phyloP scores from a whole-genome alignment of 1,140 invertebrate species.

The Cotesia chilonis region DNA sequence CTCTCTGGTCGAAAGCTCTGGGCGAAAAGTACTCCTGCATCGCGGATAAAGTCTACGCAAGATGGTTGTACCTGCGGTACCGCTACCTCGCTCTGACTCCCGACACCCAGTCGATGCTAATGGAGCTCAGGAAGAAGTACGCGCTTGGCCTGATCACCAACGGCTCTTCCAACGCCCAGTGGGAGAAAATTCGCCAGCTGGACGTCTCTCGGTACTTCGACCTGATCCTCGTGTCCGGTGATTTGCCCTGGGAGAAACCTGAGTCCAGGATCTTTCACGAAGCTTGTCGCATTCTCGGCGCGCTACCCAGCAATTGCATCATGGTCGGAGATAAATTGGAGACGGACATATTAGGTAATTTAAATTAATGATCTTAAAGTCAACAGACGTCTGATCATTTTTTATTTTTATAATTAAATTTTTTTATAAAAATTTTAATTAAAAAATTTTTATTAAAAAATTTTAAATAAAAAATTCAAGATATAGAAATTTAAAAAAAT shows the following conservation, averaged over 20 bases:
- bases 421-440: no score
- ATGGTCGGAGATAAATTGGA: slow-evolving; percentile 89
- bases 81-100: slow-evolving; percentile 73
- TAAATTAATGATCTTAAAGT: slow-evolving; percentile 19
- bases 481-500: no score
- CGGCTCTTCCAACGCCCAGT: slow-evolving; percentile 83
- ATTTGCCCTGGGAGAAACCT: slow-evolving; percentile 85
- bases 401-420: no score
- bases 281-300: slow-evolving; percentile 77
- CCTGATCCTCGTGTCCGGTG: slow-evolving; percentile 81
- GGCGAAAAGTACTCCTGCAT: slow-evolving; percentile 77
- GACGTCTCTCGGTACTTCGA: slow-evolving; percentile 78
- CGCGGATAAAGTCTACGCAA: slow-evolving; percentile 74
- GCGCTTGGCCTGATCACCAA: slow-evolving; percentile 82
- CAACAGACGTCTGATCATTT: no score
- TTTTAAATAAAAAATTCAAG: no score
- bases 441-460: no score
- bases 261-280: slow-evolving; percentile 79
- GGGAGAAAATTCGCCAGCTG: slow-evolving; percentile 82
- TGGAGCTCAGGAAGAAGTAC: slow-evolving; percentile 74
- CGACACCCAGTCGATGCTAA: slow-evolving; percentile 73
- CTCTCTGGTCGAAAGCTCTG: slow-evolving; percentile 79
- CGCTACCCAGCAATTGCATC: slow-evolving; percentile 76
- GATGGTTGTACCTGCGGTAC: slow-evolving; percentile 81
- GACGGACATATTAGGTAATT: slow-evolving; percentile 76